Conservation (phyloP, 2,888 invertebrate genomes). For the Epinotia demarniana region DNA sequence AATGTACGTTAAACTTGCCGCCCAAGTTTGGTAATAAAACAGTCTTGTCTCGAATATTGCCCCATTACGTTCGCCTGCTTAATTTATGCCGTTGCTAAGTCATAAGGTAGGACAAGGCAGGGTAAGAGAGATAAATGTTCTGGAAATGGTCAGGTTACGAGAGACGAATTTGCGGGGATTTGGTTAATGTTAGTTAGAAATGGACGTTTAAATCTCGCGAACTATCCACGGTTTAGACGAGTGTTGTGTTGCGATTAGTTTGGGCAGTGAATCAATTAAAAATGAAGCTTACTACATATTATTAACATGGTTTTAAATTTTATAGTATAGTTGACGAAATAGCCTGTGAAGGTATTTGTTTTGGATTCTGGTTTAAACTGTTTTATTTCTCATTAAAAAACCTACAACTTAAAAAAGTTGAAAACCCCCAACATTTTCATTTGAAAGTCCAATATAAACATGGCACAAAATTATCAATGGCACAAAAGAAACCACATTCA, state of each 20-base stretch:
- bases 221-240: constrained; percentile 26
- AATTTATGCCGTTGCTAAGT: constrained; percentile 81
- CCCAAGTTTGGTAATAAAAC: constrained; percentile 79
- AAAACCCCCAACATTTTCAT: too few species aligned
- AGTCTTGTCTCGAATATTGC: constrained; percentile 80
- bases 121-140: constrained; percentile 50
- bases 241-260: constrained; percentile 8
- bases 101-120: constrained; percentile 76
- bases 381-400: too few species aligned
- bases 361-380: too few species aligned
- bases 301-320: too few species aligned
- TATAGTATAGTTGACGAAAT: too few species aligned
- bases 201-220: constrained; percentile 37
- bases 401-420: too few species aligned
- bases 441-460: too few species aligned
- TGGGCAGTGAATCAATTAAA: constrained; percentile 4
- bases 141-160: constrained; percentile 50
- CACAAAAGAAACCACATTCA: too few species aligned
- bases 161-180: constrained; percentile 40
- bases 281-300: background rate
- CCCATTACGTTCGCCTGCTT: constrained; percentile 77
- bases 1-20: constrained; percentile 61
- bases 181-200: constrained; percentile 36
- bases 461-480: too few species aligned
- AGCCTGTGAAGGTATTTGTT: too few species aligned